A percentile compares a stretch with the other conserved stretches of the same genome.
Conservation (phyloP, 2,113 vertebrate genomes). For the Dendropsophus ebraccatus region DNA sequence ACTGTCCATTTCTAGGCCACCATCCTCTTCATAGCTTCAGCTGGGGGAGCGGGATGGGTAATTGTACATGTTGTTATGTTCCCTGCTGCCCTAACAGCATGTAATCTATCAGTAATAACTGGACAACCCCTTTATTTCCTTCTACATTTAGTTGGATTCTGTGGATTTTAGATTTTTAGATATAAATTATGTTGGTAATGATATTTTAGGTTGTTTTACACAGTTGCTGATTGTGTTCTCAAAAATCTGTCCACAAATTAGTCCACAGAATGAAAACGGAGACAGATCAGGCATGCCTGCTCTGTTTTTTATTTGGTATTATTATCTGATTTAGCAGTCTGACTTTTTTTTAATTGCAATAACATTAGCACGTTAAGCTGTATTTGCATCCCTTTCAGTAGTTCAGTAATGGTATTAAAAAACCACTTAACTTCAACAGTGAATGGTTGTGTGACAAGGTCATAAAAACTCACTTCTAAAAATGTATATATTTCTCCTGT, state of each 20-base stretch:
- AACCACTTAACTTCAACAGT: conserved; percentile 86
- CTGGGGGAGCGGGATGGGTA: too few relatives aligned
- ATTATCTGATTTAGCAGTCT: conserved; percentile 87
- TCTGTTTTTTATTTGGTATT: conserved; percentile 63
- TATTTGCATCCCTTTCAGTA: conserved; percentile 84
- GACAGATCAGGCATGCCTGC: not conserved
- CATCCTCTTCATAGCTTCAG: too few relatives aligned
- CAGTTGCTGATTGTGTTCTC: not conserved
- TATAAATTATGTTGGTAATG: too few relatives aligned
- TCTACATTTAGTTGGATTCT: not conserved
- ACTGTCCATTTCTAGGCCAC: too few relatives aligned
- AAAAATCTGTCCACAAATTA: not conserved
- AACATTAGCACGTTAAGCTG: conserved; percentile 87
- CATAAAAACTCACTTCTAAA: conserved; percentile 82
- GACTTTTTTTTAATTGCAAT: conserved; percentile 88
- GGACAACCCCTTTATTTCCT: too few relatives aligned
- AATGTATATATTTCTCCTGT: conserved; percentile 78
- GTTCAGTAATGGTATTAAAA: conserved; percentile 86
- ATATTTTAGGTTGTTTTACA: not conserved
- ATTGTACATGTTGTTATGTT: too few relatives aligned
- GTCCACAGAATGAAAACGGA: not conserved
- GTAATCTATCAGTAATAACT: too few relatives aligned
- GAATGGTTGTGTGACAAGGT: conserved; percentile 84
- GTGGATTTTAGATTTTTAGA: not conserved
- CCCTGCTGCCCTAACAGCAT: too few relatives aligned